phyloP scores from a whole-genome alignment of 2,888 invertebrate species.

The Tanytarsus gracilentus region DNA sequence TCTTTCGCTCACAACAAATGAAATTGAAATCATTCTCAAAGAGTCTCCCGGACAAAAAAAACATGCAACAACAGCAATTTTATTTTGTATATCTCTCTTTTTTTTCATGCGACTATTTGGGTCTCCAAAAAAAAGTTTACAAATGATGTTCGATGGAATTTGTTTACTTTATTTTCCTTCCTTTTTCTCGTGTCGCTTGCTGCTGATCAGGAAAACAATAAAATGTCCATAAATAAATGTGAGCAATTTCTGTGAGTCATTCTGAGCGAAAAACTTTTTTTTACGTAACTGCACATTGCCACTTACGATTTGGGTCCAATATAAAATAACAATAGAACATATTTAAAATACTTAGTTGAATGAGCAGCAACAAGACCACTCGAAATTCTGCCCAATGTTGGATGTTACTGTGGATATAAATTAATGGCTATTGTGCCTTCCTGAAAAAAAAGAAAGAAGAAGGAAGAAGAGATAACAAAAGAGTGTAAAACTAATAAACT shows the following conservation, averaged over 20 bases:
- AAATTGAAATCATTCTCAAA: constrained; percentile 5
- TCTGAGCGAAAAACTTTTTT: no score
- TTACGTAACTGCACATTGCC: no score
- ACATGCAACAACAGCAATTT: not conserved
- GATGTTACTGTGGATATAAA: constrained; percentile 21
- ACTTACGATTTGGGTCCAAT: no score
- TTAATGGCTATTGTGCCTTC: constrained; percentile 20
- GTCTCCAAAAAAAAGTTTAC: not conserved
- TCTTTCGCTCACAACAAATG: not conserved
- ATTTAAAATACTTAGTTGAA: constrained; percentile 24
- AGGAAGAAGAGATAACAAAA: not conserved
- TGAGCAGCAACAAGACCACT: no score
- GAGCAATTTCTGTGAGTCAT: no score
- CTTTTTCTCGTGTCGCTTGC: not conserved
- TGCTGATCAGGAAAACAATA: constrained; percentile 13
- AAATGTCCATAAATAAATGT: constrained; percentile 25
- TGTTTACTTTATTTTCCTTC: constrained; percentile 27
- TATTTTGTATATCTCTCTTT: no score
- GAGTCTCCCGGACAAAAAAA: not conserved
- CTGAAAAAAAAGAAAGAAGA: not conserved
- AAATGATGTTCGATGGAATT: constrained; percentile 27
- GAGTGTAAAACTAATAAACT: constrained; percentile 27
- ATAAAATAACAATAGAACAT: constrained; percentile 21
- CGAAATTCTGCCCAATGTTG: not conserved
- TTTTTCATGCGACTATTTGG: no score